Percentiles rank a stretch among this genome's conserved stretches.
Evolutionary conservation across 2,888 invertebrate species (phyloP).

Genomic region (Rhingia rostrata): DNA sequence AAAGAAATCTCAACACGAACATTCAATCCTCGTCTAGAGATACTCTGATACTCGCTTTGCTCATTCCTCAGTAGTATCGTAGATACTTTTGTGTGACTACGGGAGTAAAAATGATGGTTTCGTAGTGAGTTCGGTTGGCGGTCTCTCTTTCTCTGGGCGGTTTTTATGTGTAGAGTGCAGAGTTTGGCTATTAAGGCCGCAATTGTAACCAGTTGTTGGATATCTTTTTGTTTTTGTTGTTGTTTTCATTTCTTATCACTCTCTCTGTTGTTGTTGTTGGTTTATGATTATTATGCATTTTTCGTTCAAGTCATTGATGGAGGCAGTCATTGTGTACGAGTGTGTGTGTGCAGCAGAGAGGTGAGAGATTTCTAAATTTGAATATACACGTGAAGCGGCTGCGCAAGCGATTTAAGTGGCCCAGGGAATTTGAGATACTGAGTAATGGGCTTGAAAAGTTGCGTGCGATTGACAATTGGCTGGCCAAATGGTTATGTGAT

Average conservation of each 20-base stretch:
- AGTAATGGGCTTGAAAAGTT: slow-evolving; percentile 33
- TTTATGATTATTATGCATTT: slow-evolving; percentile 14
- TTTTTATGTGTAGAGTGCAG: slow-evolving; percentile 16
- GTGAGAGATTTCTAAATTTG: slow-evolving; percentile 23
- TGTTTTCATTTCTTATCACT: slow-evolving; percentile 55
- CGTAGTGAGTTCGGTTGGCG: neutral
- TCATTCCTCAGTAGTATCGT: slow-evolving; percentile 5
- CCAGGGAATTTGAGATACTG: slow-evolving; percentile 11
- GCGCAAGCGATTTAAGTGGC: slow-evolving; percentile 36
- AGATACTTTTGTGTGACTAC: slow-evolving; percentile 43
- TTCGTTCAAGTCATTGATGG: slow-evolving; percentile 34
- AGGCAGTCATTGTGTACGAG: slow-evolving; percentile 13
- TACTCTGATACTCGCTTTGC: slow-evolving; percentile 14
- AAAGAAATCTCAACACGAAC: slow-evolving; percentile 62
- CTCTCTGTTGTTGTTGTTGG: slow-evolving; percentile 35
- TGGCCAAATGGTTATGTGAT: neutral
- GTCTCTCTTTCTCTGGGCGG: slow-evolving; percentile 35
- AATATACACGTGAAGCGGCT: slow-evolving; percentile 59
- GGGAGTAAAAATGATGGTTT: slow-evolving; percentile 5
- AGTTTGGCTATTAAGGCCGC: slow-evolving; percentile 51
- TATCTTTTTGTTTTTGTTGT: slow-evolving; percentile 9
- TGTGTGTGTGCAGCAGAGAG: neutral
- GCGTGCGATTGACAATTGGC: slow-evolving; percentile 22
- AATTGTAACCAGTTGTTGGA: slow-evolving; percentile 60
- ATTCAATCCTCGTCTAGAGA: slow-evolving; percentile 46